Evolutionary conservation across 2,797 vertebrate genomes (phyloP).

Genomic region (Microtus californicus): DNA sequence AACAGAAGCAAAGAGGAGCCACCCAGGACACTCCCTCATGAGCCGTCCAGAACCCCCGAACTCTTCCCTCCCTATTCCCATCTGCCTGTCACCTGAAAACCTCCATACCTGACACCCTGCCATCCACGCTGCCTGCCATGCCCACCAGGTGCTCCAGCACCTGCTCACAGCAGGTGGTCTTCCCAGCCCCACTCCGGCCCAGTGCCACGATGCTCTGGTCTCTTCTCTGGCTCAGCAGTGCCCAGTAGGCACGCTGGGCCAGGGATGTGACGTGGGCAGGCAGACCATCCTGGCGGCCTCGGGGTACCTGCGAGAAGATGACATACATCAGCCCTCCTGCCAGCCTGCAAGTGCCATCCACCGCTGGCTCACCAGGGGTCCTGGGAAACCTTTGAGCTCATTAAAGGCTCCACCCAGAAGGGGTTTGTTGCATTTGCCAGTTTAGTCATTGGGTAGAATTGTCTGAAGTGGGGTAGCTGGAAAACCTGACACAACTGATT

Average conservation of each 20-base stretch:
- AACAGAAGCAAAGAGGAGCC: too few relatives aligned
- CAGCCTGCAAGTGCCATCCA: not conserved
- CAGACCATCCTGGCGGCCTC: slow-evolving; percentile 79
- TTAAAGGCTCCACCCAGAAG: not conserved
- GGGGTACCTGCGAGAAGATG: slow-evolving; percentile 76
- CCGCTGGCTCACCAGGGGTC: not conserved
- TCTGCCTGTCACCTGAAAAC: not conserved
- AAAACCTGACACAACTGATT: not conserved
- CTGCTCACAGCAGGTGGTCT: slow-evolving; percentile 90
- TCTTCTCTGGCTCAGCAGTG: slow-evolving; percentile 89
- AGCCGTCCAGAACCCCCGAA: too few relatives aligned
- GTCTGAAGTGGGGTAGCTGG: not conserved
- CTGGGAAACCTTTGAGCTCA: not conserved
- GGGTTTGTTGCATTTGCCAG: not conserved
- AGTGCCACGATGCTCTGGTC: slow-evolving; percentile 93
- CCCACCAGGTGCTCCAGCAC: slow-evolving; percentile 91
- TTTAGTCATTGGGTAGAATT: not conserved
- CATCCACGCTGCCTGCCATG: slow-evolving; percentile 88
- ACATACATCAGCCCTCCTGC: not conserved
- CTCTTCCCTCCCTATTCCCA: accelerated
- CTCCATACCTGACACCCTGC: slow-evolving; percentile 86
- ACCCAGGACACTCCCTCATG: too few relatives aligned
- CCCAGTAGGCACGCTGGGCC: slow-evolving; percentile 91
- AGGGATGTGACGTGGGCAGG: slow-evolving; percentile 89
- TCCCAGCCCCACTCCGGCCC: slow-evolving; percentile 93